Base-by-base conservation (phyloP, 2,113 vertebrate genomes). In the Hypomesus transpacificus region DNA sequence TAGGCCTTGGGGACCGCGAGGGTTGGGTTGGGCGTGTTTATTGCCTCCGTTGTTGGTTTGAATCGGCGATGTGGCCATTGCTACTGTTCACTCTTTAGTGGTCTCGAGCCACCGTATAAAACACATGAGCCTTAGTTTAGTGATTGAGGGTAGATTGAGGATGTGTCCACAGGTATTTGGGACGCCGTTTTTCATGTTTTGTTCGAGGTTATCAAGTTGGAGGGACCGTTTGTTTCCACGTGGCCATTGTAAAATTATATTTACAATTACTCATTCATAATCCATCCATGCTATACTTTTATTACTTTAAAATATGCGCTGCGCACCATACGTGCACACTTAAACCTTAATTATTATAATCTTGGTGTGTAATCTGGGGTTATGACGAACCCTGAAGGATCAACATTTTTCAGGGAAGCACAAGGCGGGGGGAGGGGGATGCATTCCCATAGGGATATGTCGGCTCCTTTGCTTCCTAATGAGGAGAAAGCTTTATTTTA, bases 51-150 rank as follows among this genome's bases (percentile, higher is more conserved):
- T 46, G 31, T 65, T 7, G 39, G 17, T 54, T 5, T n/a, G 77
- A 80, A 88, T 74, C 80, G 85, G 84, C 84, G 81, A 88, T 87
- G 86, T 84, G 86, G 6, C 9, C 2, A 80, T 80, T 68, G 78
- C 81, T 68, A 58, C 26, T 13, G 34, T 9, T 17, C 34, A n/a
- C 54, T 70, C 31, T 18, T 20, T 70, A 59, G 31, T 69, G 26
- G 16, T 7, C 2, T 4, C n/a, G 17, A 14, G 22, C 54, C 21
- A n/a, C 5, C 26, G 22, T 61, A 13, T 28, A 63, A 28, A 8
- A 31, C 2, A 14, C 24, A 9, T 34, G 5, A 34, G 31, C 57
- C 24, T 21, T 24, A 14, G 57, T 61, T 26, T 61, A 61, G 4
- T 28, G 22, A 22, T 22, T 9, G 9, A 13, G 1, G 39, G 9